Evolutionary conservation across 2,797 vertebrate genomes (phyloP), one percentile per base, ranked within the genome.

Genomic region (Sebastes iracundus): DNA sequence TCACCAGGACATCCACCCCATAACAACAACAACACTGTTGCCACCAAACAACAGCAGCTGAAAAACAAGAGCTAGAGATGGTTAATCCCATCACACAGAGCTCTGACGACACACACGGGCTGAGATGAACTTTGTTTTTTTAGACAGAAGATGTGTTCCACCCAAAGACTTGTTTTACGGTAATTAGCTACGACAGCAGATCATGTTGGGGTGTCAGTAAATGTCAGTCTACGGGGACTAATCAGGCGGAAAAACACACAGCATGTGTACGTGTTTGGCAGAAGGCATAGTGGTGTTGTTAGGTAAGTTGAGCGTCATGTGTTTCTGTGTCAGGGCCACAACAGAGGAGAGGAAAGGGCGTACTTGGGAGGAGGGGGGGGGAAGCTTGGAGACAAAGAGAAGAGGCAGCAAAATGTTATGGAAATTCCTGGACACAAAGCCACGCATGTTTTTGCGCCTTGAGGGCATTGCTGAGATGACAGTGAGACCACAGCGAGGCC

Each of bases 391-490:
- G 52, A 88, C 82, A 88, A 79, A 69, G 33, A 71, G 25, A 77
- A 77, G 82, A 61, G 49, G 66, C 58, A 70, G 38, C 30, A 55
- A 72, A 79, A 46, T 75, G 61, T 83, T 71, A 77, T 80, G 68
- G 80, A 86, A 88, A 89, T 80, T 88, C 68, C 80, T 70, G 65
- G 67, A 83, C 72, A 78, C 42, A 46, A 55, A 84, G 64, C 12
- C 28, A 49, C 3, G n/a, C 53, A 68, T 72, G 78, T 79, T 89
- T 60, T 35, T 46, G 13, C n/a, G 53, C 64, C 33, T 72, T 30
- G 20, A 56, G 42, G 69, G 13, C n/a, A 20, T 65, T 63, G 71
- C 75, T 33, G 52, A 60, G 73, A 82, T 61, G 75, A 81, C 82
- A 75, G 56, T 49, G 60, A 80, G 78, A 80, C 82, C 72, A 60